Conservation (phyloP, 2,888 invertebrate genomes). For the Lottia scabra region DNA sequence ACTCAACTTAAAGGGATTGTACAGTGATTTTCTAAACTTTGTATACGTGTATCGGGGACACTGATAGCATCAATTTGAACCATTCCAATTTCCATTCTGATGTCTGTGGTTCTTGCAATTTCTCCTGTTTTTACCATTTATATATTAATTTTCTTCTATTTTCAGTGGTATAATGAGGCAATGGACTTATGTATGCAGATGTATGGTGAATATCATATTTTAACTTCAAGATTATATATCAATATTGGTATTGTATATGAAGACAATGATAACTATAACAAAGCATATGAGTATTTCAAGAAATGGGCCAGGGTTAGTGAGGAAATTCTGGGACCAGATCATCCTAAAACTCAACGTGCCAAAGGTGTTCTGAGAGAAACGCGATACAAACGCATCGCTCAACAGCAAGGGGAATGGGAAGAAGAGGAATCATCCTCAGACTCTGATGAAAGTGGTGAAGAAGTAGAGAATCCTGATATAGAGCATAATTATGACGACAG, state of each 20-base stretch:
- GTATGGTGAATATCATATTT: slow-evolving; percentile 66
- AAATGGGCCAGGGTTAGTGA: slow-evolving; percentile 66
- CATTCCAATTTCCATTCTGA: too few relatives aligned
- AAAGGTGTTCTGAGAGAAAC: slow-evolving; percentile 65
- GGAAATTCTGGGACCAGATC: slow-evolving; percentile 65
- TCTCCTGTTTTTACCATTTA: too few relatives aligned
- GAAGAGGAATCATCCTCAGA: slow-evolving; percentile 46
- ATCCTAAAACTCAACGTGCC: slow-evolving; percentile 66
- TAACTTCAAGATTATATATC: slow-evolving; percentile 66
- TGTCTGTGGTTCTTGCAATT: too few relatives aligned
- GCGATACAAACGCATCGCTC: slow-evolving; percentile 61
- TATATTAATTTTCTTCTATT: slow-evolving; percentile 14
- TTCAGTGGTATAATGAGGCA: slow-evolving; percentile 65
- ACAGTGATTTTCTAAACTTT: too few relatives aligned
- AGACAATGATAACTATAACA: slow-evolving; percentile 65
- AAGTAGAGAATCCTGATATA: slow-evolving; percentile 52
- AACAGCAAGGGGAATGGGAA: slow-evolving; percentile 54
- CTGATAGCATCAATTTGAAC: too few relatives aligned
- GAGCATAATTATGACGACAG: slow-evolving; percentile 60
- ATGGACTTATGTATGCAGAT: slow-evolving; percentile 67
- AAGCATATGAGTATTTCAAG: slow-evolving; percentile 66
- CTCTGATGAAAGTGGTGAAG: slow-evolving; percentile 43
- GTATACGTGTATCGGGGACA: too few relatives aligned
- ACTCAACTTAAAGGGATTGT: too few relatives aligned
- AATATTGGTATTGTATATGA: slow-evolving; percentile 68